A percentile compares a stretch with the other conserved stretches of the same genome.
Evolutionary conservation across 2,113 vertebrate genomes (phyloP).

Genomic region (Ceyx margarethae): DNA sequence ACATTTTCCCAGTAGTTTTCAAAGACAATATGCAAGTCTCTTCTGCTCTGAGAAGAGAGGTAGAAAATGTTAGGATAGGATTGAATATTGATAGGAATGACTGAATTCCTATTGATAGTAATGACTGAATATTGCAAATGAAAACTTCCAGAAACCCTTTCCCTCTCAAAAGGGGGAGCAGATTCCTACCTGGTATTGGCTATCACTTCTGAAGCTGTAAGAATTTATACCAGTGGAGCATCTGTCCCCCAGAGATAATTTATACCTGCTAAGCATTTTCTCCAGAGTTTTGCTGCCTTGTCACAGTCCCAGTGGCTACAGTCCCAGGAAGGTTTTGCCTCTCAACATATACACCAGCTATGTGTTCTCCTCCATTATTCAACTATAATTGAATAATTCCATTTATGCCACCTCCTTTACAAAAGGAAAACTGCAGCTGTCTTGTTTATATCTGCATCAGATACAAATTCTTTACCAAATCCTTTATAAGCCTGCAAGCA

Average conservation of each 20-base stretch:
- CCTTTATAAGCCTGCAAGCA: neutral
- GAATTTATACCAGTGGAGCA: neutral
- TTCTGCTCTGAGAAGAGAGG: neutral
- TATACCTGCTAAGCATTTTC: neutral
- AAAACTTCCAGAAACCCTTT: neutral
- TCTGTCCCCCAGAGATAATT: neutral
- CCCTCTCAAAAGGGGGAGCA: neutral
- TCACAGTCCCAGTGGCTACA: neutral
- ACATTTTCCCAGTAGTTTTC: neutral
- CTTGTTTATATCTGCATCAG: neutral
- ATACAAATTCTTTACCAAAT: conserved; percentile 28
- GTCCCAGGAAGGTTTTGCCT: neutral
- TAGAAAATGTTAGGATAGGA: neutral
- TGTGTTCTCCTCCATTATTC: neutral
- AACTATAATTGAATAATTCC: neutral
- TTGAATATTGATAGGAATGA: too few relatives aligned
- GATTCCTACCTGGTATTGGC: neutral
- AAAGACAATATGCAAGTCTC: neutral
- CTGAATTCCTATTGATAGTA: too few relatives aligned
- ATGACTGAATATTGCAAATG: neutral
- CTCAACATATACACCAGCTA: neutral
- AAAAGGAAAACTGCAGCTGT: neutral
- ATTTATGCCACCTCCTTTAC: neutral
- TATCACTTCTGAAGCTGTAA: neutral
- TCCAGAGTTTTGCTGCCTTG: neutral